Evolutionary conservation across 1,140 invertebrate genomes (phyloP).

Genomic region (Lasioglossum albipes): DNA sequence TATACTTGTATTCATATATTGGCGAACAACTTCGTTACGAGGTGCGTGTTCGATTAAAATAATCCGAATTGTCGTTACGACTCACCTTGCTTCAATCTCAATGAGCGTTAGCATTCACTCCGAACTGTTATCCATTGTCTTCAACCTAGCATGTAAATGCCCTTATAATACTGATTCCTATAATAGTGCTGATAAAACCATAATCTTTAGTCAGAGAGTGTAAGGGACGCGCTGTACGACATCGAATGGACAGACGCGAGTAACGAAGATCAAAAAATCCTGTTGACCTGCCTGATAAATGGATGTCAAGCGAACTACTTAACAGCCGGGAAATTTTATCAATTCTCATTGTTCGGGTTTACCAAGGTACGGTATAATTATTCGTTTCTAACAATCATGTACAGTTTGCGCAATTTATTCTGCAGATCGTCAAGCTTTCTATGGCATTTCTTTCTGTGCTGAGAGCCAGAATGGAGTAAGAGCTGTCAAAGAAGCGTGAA

Average conservation of each 20-base stretch:
- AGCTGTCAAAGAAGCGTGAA: too few species aligned
- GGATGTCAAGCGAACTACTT: conserved; percentile 54
- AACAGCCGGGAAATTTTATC: conserved; percentile 61
- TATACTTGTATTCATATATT: conserved; percentile 45
- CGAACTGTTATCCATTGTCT: too few species aligned
- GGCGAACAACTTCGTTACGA: conserved; percentile 46
- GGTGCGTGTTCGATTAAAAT: conserved; percentile 12
- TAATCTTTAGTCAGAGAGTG: neutral
- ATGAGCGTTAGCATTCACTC: neutral
- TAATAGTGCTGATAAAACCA: neutral
- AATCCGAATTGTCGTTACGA: neutral
- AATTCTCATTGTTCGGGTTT: conserved; percentile 59
- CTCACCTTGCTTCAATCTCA: neutral
- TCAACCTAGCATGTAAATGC: neutral
- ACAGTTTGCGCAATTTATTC: neutral
- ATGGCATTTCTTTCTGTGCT: conserved; percentile 57
- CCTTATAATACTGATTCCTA: too few species aligned
- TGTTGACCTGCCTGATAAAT: conserved; percentile 47
- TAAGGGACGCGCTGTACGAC: conserved; percentile 43
- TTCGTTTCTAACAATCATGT: neutral
- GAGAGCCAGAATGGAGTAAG: neutral
- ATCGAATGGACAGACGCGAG: conserved; percentile 34
- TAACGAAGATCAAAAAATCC: neutral
- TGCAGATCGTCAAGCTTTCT: conserved; percentile 54
- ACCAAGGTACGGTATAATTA: conserved; percentile 53